Conservation (phyloP, 2,888 invertebrate genomes). For the Piscicola geometra region DNA sequence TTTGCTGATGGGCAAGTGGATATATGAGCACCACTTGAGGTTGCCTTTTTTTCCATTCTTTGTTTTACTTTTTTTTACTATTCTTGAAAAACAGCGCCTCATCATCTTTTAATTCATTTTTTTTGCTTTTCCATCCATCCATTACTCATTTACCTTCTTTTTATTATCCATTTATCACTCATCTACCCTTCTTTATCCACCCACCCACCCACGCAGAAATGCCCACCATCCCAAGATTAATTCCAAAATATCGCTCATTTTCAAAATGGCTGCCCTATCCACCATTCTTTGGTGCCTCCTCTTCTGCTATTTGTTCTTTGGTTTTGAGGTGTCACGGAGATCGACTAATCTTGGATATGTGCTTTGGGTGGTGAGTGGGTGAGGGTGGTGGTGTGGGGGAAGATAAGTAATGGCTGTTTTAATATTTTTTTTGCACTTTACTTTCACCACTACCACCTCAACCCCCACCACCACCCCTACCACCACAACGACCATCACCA, state of each 20-base stretch:
- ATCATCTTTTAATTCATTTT: not conserved
- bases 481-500: too few relatives aligned
- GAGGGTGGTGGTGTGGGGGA: not conserved
- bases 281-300: conserved; percentile 38
- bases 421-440: too few relatives aligned
- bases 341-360: conserved; percentile 78
- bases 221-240: conserved; percentile 44
- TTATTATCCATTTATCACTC: too few relatives aligned
- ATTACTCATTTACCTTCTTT: too few relatives aligned
- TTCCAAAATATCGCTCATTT: not conserved
- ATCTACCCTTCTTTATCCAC: too few relatives aligned
- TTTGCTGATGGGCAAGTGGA: conserved; percentile 52
- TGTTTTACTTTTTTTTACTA: too few relatives aligned
- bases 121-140: too few relatives aligned
- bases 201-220: not conserved
- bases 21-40: conserved; percentile 36
- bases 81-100: too few relatives aligned
- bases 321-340: conserved; percentile 65
- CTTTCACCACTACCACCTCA: too few relatives aligned
- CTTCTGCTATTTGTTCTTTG: conserved; percentile 44
- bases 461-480: too few relatives aligned
- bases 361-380: conserved; percentile 66
- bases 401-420: not conserved
- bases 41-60: not conserved
- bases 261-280: conserved; percentile 39